These are phyloP conservation scores for Melanotaenia boesemani DNA, from an alignment of 2,797 vertebrate species.

Conservation along the genomic window DNA sequence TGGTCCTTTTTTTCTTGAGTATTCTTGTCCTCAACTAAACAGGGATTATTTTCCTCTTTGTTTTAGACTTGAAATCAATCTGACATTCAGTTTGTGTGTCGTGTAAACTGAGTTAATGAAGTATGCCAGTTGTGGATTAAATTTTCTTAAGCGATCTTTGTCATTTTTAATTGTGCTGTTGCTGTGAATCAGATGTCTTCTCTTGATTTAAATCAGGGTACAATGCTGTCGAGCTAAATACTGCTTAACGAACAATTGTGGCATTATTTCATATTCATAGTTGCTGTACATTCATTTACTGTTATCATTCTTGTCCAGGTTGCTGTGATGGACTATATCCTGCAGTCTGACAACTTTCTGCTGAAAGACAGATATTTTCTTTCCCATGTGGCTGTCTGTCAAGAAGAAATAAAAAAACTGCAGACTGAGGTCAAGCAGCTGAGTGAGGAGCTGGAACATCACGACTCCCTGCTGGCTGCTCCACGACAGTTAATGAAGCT, in stretches of 20 bases:
- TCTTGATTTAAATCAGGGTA: neutral
- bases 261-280: neutral
- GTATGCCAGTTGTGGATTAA: neutral
- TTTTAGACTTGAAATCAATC: too few relatives aligned
- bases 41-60: neutral
- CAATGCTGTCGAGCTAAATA: neutral
- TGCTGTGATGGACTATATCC: conserved; percentile 72
- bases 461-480: conserved; percentile 55
- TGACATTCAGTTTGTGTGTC: neutral
- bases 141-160: neutral
- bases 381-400: conserved; percentile 39
- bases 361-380: conserved; percentile 70
- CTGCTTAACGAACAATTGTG: neutral
- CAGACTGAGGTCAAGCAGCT: conserved; percentile 58
- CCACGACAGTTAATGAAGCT: conserved; percentile 66
- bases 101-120: neutral
- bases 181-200: neutral
- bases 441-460: conserved; percentile 52
- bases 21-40: neutral
- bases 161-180: neutral
- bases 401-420: conserved; percentile 59
- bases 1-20: neutral
- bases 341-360: conserved; percentile 51
- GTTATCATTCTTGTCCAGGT: conserved; percentile 56
- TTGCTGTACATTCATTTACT: conserved; percentile 1